Evolutionary conservation across 2,113 vertebrate species (phyloP).

Genomic region (Gambusia holbrooki): DNA sequence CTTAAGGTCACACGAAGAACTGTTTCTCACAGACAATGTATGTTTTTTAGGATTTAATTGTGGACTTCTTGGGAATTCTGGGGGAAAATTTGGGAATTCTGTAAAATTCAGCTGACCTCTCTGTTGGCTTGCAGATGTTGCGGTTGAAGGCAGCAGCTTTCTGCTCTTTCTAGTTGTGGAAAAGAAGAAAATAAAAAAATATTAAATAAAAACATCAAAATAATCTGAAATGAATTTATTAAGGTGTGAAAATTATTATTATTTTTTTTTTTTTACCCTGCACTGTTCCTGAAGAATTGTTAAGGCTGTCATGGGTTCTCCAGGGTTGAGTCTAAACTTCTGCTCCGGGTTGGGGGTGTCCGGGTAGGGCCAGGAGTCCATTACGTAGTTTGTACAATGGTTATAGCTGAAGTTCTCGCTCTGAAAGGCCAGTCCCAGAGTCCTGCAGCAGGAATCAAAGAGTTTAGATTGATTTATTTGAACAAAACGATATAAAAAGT

Average conservation of each 20-base stretch:
- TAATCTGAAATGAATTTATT: background rate
- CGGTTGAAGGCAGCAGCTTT: conserved; percentile 76
- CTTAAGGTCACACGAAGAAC: background rate
- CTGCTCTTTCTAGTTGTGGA: conserved; percentile 89
- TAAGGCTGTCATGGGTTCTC: conserved; percentile 86
- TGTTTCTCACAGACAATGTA: background rate
- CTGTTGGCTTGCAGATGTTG: conserved; percentile 81
- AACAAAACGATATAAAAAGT: background rate
- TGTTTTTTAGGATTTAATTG: background rate
- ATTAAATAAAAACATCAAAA: background rate
- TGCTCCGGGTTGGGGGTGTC: conserved; percentile 83
- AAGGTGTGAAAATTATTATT: background rate
- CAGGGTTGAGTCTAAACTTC: conserved; percentile 88
- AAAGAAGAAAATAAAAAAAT: conserved; percentile 1
- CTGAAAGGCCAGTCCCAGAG: conserved; percentile 89
- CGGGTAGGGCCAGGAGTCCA: conserved; percentile 92
- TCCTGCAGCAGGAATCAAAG: conserved; percentile 74
- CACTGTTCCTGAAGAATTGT: conserved; percentile 93
- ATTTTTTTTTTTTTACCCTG: conserved; percentile 68
- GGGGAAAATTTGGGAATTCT: background rate
- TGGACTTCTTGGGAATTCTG: background rate
- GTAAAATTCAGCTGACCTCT: conserved; percentile 83
- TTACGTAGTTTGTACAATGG: conserved; percentile 82
- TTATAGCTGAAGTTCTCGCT: conserved; percentile 90
- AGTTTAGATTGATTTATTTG: background rate